Evolutionary conservation across 2,888 invertebrate genomes (phyloP).

Genomic region (Eledona agricola): DNA sequence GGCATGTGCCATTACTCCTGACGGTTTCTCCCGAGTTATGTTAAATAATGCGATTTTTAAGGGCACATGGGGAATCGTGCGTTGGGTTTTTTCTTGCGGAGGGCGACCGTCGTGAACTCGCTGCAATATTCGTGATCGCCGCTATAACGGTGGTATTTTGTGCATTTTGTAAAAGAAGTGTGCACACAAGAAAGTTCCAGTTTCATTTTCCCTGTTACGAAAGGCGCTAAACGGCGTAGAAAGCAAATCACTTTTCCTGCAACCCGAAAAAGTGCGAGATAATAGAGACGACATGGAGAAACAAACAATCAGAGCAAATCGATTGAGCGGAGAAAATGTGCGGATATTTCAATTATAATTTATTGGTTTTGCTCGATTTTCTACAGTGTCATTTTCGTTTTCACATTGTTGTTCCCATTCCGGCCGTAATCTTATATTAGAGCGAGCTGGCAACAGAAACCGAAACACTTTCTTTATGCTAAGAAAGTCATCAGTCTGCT

Average conservation of each 20-base stretch:
- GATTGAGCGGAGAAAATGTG: conserved; percentile 17
- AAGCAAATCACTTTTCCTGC: conserved; percentile 10
- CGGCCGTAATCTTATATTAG: conserved; percentile 9
- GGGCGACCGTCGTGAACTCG: too few relatives aligned
- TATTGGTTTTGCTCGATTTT: conserved; percentile 13
- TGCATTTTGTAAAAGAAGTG: too few relatives aligned
- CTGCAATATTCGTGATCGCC: too few relatives aligned
- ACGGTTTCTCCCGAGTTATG: too few relatives aligned
- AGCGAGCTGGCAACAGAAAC: conserved; percentile 19
- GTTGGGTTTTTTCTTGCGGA: too few relatives aligned
- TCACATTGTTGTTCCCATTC: conserved; percentile 32
- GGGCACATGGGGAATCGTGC: too few relatives aligned
- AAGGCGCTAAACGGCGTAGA: conserved; percentile 8
- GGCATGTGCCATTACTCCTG: too few relatives aligned
- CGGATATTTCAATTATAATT: conserved; percentile 5
- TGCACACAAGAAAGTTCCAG: neutral
- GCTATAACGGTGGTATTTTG: too few relatives aligned
- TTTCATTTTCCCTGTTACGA: conserved; percentile 6
- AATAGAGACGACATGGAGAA: conserved; percentile 4
- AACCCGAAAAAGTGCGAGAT: conserved; percentile 4
- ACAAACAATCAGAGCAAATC: conserved; percentile 25
- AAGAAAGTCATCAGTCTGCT: conserved; percentile 28
- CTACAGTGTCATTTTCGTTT: conserved; percentile 33
- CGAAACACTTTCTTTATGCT: conserved; percentile 29
- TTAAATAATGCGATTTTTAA: too few relatives aligned